Base-by-base conservation (phyloP, 1,140 invertebrate species). In the Harpegnathos saltator region DNA sequence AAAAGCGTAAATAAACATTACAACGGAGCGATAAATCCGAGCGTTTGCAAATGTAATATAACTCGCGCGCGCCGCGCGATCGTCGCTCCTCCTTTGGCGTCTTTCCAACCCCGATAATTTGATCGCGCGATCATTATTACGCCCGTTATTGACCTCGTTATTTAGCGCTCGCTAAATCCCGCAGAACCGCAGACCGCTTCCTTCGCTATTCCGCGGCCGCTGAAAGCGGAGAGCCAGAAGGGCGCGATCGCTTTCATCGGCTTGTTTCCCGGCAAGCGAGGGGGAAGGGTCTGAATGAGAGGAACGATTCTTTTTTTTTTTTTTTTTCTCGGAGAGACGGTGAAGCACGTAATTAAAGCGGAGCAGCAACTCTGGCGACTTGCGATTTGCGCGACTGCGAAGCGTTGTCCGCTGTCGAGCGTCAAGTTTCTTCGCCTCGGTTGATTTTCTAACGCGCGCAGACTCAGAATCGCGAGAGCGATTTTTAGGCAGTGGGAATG, bases 51-150 rank as follows among this genome's bases (percentile, higher is more conserved):
- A 80, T 71, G 33, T 69, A 69, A 71, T 65, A 52, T 52, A 7
- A 29, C 17, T 78, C 22, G 22, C 50, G 15, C 33, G 5, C 19
- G 11, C 24, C 4, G 33, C 33, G 33, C 7, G 33, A 7, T 7
- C 7, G 33, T 22, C 19, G 17, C 33, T 52, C 54, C 50, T 33
- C 69, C 89, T 90, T 89, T 92, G 92, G 92, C 92, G 74, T 85
- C 86, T 90, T 90, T 92, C 91, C 92, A 93, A 92, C 93, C 92
- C 92, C 91, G 91, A 92, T 93, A 93, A 93, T 93, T 91, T 92
- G 87, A 77, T 88, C 88, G 86, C 78, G 85, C 85, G 87, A 90
- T 90, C 89, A 91, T 91, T 91, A 91, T 92, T 93, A 92, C 89
- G 86, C 81, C 87, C 86, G 89, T 92, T 92, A 92, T 90, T 66